phyloP scores from a whole-genome alignment of 2,797 vertebrate species.

The Prunella strophiata region DNA sequence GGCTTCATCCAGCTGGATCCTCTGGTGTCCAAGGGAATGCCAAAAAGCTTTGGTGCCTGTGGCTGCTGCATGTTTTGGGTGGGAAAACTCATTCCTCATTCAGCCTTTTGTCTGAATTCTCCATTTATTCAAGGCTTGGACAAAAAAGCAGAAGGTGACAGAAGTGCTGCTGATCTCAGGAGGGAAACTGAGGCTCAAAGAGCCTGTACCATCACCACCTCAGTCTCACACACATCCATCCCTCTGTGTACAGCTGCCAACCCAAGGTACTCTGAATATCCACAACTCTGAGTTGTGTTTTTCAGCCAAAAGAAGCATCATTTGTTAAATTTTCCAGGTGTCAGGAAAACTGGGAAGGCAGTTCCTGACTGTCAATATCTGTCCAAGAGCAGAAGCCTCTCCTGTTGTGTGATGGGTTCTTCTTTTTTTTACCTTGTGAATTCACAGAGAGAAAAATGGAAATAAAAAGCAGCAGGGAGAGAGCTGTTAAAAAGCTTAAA shows the following conservation, averaged over 20 bases:
- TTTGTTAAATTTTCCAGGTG: neutral
- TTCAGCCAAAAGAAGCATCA: neutral
- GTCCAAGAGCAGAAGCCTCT: neutral
- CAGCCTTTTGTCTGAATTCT: neutral
- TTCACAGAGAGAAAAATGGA: conserved; percentile 25
- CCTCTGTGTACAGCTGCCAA: neutral
- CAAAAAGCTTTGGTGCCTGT: neutral
- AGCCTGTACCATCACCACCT: neutral
- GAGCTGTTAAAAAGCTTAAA: conserved; percentile 64
- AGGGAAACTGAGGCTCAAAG: neutral
- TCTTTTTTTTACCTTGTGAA: neutral
- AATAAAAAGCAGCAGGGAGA: conserved; percentile 41
- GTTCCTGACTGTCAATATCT: no score
- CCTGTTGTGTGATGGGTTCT: neutral
- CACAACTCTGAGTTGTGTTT: neutral
- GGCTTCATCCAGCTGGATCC: neutral
- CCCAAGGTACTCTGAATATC: accelerated
- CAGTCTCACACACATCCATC: accelerated
- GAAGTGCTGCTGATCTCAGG: neutral
- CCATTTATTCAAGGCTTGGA: neutral
- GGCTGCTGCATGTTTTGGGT: neutral
- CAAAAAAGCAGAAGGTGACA: neutral
- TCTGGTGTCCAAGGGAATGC: neutral
- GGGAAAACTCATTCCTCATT: neutral
- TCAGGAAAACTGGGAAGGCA: neutral